Base-by-base conservation (phyloP, 1,140 invertebrate genomes). In the Vanessa tameamea region DNA sequence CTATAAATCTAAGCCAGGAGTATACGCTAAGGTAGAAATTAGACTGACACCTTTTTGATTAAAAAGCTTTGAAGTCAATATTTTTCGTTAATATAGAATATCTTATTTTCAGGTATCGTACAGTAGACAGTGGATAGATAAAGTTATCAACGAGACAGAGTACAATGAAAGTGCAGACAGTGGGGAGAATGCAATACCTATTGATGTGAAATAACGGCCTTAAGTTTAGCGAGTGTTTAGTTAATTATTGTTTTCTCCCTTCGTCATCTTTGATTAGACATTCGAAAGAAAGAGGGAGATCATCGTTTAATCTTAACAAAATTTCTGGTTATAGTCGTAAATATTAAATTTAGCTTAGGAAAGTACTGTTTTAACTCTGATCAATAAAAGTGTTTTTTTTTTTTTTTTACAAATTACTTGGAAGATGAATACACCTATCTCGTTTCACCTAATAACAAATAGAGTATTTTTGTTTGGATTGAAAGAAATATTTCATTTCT, bases 1-100 rank as follows among this genome's bases (percentile, higher is more conserved):
- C 7, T 86, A 84, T 67, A 92, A 91, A 64, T 86, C 82, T 0
- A 92, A 91, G 61, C 90, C 90, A 15, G 90, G 90, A 64, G 76
- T 91, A 23, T 91, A 85, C 77, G 89, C 88, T 9, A 89, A 91
- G 87, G 89, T 92, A 80, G 20, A 31, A 48, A 47, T 16, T 43
- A 5, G 37, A 43, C 8, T 9, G 37, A 43, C 9, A 0, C 7
- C 8, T 43, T 8, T 43, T 43, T 43, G 6, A 31, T 31, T 20
- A 20, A 43, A 43, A 9, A 9, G 37, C 37, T 11, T 43, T 31
- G 26, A 31, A 31, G 37, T 43, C 37, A 9, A 43, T n/a, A 15
- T n/a, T 51, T 51, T 51, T 50, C 20, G 0, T 50, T 51, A n/a
- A 51, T 43, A 51, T 51, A 51, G 2, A 51, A 51, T 51, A n/a